Evolutionary conservation across 92 coral and sea anemone genomes (phyloP), one percentile per base, ranked within the genome.

Genomic region (Plumapathes pennacea): DNA sequence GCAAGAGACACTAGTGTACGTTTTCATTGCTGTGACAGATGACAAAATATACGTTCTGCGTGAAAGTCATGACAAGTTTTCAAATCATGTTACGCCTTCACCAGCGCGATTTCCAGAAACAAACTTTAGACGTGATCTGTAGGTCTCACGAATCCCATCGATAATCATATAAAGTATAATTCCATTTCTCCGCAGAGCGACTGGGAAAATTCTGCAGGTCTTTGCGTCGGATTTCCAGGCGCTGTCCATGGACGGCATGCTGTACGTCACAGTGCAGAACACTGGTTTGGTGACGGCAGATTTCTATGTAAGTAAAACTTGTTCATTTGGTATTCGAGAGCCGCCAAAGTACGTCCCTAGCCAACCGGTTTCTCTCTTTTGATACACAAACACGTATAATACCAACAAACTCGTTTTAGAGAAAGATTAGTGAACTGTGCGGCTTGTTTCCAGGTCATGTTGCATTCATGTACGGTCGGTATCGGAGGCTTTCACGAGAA

Each of bases 271-370:
- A 21, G 87, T 83, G 28, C 97, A 90, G 67, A 90, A 90, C 40
- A 90, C 95, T 12, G 97, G 97, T 23, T 72, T 82, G 23, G 97
- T 90, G 33, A 90, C 97, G 0, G 97, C 97, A 8, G 97, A 90
- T 65, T 90, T 87, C 70, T 79, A 54, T 62, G 97, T 86, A 47
- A 78, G 97, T 83, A 28, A 12, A 1, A 4, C 20, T 7, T 5
- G 12, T 21, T 6, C 14, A 17, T n/a, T 10, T 49, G 14, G 17
- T 2, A 0, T 7, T 15, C 29, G n/a, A 7, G 17, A 13, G 22
- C 22, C 23, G 14, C n/a, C 11, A n/a, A 34, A 18, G 25, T 13
- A 37, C 3, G 38, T 8, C 13, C 4, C n/a, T 25, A 42, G 22
- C 4, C 49, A 42, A 4, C 22, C 49, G 22, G 22, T 42, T 25